phyloP scores from a whole-genome alignment of 2,113 vertebrate species.

The Crotalus tigris region DNA sequence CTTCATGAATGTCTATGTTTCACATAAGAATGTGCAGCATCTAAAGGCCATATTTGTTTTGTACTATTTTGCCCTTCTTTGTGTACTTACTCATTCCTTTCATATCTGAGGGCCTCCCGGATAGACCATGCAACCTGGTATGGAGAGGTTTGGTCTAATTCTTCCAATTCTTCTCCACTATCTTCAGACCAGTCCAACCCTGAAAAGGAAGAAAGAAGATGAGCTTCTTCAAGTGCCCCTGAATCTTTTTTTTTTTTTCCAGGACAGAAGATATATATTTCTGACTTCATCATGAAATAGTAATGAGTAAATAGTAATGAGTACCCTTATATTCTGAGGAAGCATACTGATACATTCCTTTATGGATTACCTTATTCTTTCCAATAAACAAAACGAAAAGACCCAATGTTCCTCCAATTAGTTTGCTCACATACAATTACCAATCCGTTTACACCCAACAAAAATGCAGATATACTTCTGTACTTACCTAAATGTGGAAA shows the following conservation, averaged over 20 bases:
- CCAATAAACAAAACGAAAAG: fast-evolving
- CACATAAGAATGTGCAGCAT: not conserved
- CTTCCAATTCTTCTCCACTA: constrained; percentile 87
- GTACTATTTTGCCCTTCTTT: not conserved
- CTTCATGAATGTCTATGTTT: not conserved
- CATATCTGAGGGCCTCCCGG: constrained; percentile 74
- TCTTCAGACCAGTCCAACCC: constrained; percentile 99
- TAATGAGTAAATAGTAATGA: not conserved
- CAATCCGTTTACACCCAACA: not conserved
- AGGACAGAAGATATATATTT: not conserved
- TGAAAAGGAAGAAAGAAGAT: constrained; percentile 54
- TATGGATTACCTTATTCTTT: not conserved
- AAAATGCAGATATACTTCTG: not conserved
- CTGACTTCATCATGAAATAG: not conserved
- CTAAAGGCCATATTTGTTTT: not conserved
- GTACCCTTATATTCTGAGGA: not conserved
- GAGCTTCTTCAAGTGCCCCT: constrained; percentile 16
- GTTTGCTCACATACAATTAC: fast-evolving
- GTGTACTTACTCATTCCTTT: constrained; percentile 72
- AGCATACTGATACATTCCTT: not conserved
- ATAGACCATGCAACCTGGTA: constrained; percentile 85
- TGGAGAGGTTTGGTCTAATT: constrained; percentile 79
- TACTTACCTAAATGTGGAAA: constrained; percentile 94
- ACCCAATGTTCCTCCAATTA: constrained; percentile 5
- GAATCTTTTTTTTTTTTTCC: constrained; percentile 1